These are phyloP conservation scores for Andrena haemorrhoa DNA, from an alignment of 2,888 invertebrate species.

Conservation along the genomic window DNA sequence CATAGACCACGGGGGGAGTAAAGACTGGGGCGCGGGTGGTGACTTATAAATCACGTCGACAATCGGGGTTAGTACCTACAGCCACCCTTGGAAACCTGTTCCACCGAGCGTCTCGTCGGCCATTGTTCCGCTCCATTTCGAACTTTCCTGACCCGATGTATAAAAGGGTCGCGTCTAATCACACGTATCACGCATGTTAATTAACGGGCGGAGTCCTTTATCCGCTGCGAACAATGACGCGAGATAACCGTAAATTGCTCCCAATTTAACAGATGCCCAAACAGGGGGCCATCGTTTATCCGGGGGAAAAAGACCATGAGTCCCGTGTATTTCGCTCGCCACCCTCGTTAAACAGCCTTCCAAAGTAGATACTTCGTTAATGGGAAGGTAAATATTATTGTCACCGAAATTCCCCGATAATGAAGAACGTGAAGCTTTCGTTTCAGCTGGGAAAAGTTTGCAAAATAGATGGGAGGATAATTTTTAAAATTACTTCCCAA, in stretches of 20 bases:
- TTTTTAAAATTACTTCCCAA: no score
- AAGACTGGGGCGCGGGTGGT: constrained; percentile 44
- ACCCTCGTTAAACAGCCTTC: neutral
- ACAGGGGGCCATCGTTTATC: constrained; percentile 39
- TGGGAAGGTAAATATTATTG: neutral
- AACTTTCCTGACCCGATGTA: constrained; percentile 68
- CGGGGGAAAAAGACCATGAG: constrained; percentile 17
- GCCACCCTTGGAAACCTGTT: constrained; percentile 74
- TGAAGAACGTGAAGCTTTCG: neutral
- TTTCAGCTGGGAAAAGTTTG: neutral
- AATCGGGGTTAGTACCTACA: constrained; percentile 72
- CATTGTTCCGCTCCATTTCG: constrained; percentile 68
- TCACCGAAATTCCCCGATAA: neutral
- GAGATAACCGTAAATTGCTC: constrained; percentile 57
- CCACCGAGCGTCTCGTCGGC: constrained; percentile 65
- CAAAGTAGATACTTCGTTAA: constrained; percentile 3
- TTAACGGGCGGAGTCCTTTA: constrained; percentile 50
- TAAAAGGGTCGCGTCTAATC: constrained; percentile 65
- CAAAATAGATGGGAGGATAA: no score
- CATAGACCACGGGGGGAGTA: constrained; percentile 22
- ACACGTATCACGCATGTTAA: constrained; percentile 66
- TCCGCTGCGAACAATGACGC: constrained; percentile 44
- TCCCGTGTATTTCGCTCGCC: constrained; percentile 15
- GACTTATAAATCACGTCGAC: constrained; percentile 75
- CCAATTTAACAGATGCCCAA: constrained; percentile 50